These are phyloP conservation scores for Herpetotheres cachinnans DNA, from an alignment of 2,113 vertebrate species.

Conservation along the genomic window DNA sequence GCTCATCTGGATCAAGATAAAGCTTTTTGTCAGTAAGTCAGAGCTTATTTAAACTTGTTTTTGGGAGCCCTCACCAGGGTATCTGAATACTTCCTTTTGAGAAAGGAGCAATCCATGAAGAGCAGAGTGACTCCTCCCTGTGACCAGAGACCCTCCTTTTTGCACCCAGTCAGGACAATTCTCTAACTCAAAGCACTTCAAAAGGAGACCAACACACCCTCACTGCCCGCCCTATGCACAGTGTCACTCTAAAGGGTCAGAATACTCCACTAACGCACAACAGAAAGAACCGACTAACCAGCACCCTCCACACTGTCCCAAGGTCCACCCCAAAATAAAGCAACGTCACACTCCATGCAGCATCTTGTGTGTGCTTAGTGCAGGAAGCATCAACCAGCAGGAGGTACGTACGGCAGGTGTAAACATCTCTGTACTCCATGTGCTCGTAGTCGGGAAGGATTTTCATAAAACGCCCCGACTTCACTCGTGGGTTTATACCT, in stretches of 20 bases:
- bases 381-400: conserved; percentile 38
- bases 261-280: background rate
- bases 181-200: background rate
- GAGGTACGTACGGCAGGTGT: conserved; percentile 90
- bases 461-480: conserved; percentile 92
- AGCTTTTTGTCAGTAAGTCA: background rate
- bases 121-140: background rate
- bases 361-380: background rate
- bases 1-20: background rate
- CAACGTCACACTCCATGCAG: conserved; percentile 58
- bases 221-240: background rate
- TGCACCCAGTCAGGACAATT: background rate
- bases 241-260: background rate
- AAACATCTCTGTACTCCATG: conserved; percentile 92
- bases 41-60: background rate
- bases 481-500: conserved; percentile 93
- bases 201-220: background rate
- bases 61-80: background rate
- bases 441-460: conserved; percentile 93
- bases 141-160: background rate
- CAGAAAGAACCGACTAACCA: background rate
- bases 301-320: background rate
- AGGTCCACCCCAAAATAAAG: background rate
- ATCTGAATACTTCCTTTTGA: background rate
- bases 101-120: background rate